phyloP scores from a whole-genome alignment of 1,140 invertebrate species.

The Agrilus planipennis region DNA sequence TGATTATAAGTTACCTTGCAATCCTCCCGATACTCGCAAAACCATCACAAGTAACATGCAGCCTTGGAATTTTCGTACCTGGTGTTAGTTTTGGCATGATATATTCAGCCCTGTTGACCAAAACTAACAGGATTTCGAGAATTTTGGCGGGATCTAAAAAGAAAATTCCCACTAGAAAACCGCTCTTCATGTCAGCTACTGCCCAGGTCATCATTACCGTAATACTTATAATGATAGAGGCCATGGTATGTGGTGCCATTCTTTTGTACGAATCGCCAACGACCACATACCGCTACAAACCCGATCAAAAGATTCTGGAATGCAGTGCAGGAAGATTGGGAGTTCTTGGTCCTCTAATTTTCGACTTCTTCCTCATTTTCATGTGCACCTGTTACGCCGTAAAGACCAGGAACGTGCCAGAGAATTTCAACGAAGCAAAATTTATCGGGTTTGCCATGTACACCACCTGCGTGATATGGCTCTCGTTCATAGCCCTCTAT shows the following conservation, averaged over 20 bases:
- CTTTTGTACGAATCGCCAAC: conserved; percentile 56
- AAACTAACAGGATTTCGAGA: conserved; percentile 75
- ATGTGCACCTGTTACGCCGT: conserved; percentile 77
- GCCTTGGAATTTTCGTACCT: conserved; percentile 54
- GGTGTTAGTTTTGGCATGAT: conserved; percentile 74
- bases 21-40: conserved; percentile 59
- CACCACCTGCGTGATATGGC: conserved; percentile 79
- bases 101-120: conserved; percentile 71
- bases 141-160: conserved; percentile 76
- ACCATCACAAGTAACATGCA: conserved; percentile 55
- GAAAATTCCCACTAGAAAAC: conserved; percentile 65
- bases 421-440: conserved; percentile 81
- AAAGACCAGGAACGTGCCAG: conserved; percentile 76
- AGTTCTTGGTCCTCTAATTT: conserved; percentile 64
- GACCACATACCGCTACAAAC: conserved; percentile 45
- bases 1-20: conserved; percentile 38
- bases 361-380: conserved; percentile 65
- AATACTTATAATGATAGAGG: conserved; percentile 57
- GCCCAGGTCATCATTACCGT: conserved; percentile 53
- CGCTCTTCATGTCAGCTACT: conserved; percentile 47
- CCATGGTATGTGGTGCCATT: conserved; percentile 54
- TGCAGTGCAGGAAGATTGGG: conserved; percentile 59
- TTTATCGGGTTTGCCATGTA: conserved; percentile 82
- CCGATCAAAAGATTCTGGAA: conserved; percentile 46
- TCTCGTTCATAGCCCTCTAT: conserved; percentile 79